Evolutionary conservation across 2,797 vertebrate genomes (phyloP).

Genomic region (Sebastes taczanowskii): DNA sequence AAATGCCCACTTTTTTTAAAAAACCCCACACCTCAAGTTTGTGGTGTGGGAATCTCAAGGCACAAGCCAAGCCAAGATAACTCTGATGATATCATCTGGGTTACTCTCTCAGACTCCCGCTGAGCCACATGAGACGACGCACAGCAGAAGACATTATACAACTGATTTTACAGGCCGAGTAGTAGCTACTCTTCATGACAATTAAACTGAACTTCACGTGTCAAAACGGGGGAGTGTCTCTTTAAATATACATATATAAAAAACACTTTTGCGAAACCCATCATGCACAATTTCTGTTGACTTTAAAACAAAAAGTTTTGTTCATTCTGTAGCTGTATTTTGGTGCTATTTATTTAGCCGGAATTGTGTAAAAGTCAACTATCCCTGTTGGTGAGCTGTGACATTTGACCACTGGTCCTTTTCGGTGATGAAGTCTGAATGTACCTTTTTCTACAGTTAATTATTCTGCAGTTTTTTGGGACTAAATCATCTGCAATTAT

Average conservation of each 20-base stretch:
- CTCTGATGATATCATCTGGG: conserved; percentile 13
- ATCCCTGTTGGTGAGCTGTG: neutral
- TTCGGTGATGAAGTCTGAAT: neutral
- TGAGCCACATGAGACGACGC: neutral
- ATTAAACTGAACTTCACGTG: neutral
- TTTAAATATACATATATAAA: neutral
- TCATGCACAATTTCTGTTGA: neutral
- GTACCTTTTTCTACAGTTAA: neutral
- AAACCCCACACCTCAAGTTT: neutral
- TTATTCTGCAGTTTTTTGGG: neutral
- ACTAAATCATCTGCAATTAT: neutral
- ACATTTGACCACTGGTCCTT: neutral
- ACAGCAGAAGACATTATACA: neutral
- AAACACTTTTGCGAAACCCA: neutral
- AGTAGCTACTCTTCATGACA: neutral
- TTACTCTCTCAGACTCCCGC: neutral
- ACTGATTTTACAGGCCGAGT: neutral
- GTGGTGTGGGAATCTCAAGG: neutral
- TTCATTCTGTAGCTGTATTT: neutral
- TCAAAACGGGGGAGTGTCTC: neutral
- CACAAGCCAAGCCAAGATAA: conserved; percentile 21
- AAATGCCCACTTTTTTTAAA: neutral
- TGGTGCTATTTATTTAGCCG: neutral
- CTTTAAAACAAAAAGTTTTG: neutral
- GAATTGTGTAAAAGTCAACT: neutral